A percentile compares a stretch with the other conserved stretches of the same genome.
Evolutionary conservation across 2,888 invertebrate species (phyloP).

Genomic region (Stratiomys singularior): DNA sequence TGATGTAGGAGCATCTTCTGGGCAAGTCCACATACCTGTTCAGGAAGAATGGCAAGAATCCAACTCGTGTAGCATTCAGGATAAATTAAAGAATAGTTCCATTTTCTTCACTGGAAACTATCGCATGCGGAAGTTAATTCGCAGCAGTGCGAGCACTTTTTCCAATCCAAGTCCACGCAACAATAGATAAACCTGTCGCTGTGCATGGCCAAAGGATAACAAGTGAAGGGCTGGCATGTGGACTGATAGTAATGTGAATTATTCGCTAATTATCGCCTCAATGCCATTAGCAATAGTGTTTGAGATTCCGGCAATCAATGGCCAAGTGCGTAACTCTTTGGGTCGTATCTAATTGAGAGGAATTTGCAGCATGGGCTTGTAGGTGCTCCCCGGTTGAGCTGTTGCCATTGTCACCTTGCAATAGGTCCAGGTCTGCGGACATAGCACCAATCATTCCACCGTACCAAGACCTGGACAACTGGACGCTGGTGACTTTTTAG

Average conservation of each 20-base stretch:
- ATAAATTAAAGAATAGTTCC: neutral
- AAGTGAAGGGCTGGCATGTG: conserved; percentile 18
- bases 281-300: conserved; percentile 42
- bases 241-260: conserved; percentile 43
- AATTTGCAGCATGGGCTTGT: conserved; percentile 14
- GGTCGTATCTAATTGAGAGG: conserved; percentile 32
- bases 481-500: neutral
- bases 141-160: neutral
- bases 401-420: no score
- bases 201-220: conserved; percentile 9
- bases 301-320: conserved; percentile 17
- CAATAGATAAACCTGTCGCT: conserved; percentile 44
- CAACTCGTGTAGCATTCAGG: neutral
- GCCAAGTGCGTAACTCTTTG: conserved; percentile 1
- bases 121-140: conserved; percentile 29
- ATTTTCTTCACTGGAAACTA: neutral
- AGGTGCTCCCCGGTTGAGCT: neutral
- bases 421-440: neutral
- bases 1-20: neutral
- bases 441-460: no score
- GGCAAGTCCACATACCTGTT: neutral
- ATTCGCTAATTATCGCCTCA: conserved; percentile 39
- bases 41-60: neutral
- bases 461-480: no score
- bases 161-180: neutral